Evolutionary conservation across 1,140 invertebrate genomes (phyloP).

Genomic region (Rhyacophila brunnea): DNA sequence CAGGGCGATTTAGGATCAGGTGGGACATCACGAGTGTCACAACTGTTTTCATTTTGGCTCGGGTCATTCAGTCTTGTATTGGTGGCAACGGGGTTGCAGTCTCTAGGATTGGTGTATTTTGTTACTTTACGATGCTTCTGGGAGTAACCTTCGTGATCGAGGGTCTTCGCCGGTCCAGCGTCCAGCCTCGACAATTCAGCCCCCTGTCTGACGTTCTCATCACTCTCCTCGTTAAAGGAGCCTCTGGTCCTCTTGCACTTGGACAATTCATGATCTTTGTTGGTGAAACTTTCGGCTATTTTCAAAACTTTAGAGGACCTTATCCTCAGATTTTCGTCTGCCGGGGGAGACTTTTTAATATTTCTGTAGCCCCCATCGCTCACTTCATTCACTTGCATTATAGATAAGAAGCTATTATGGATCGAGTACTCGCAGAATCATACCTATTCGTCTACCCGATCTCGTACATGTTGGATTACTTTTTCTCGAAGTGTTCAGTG

Average conservation of each 20-base stretch:
- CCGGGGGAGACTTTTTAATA: conserved; percentile 26
- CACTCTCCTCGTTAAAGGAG: conserved; percentile 1
- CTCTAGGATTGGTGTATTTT: conserved; percentile 3
- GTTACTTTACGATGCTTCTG: conserved; percentile 10
- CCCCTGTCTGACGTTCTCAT: conserved; percentile 1
- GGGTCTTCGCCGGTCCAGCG: conserved; percentile 12
- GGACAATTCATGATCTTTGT: conserved; percentile 43
- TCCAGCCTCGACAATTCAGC: conserved; percentile 26
- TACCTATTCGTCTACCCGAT: conserved; percentile 15
- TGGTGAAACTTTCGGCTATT: conserved; percentile 54
- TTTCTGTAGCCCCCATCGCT: conserved; percentile 27
- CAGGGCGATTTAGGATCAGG: background rate
- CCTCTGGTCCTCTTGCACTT: conserved; percentile 14
- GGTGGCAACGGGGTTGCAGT: conserved; percentile 1
- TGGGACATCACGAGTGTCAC: conserved; percentile 4
- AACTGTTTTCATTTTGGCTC: conserved; percentile 5
- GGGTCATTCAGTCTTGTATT: conserved; percentile 15
- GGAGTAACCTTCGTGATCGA: conserved; percentile 1
- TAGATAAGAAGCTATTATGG: conserved; percentile 7
- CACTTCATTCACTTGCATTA: conserved; percentile 23
- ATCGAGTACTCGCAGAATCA: conserved; percentile 13
- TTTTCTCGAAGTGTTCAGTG: conserved; percentile 5
- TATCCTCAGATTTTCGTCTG: conserved; percentile 7
- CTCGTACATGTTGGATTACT: conserved; percentile 23
- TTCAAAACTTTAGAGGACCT: conserved; percentile 46